Evolutionary conservation across 2,888 invertebrate genomes (phyloP), one percentile per base, ranked within the genome.

Genomic region (Gastrophysa polygoni): DNA sequence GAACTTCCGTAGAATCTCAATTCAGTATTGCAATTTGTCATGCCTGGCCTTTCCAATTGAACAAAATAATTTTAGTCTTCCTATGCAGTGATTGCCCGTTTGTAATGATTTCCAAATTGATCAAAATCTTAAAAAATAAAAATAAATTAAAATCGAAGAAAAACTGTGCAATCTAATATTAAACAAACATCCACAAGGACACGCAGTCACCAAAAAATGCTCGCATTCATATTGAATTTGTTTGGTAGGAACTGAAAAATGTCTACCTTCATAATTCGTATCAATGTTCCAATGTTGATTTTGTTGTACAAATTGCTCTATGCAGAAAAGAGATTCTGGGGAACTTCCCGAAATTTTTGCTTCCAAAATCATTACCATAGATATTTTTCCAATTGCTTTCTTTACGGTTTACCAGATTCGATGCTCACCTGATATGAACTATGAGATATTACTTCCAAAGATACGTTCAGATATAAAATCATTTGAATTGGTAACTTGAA

Each of bases 1-100:
- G 11, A 38, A 10, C 14, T 38, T 14, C 38, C 10, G n/a, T 24
- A 38, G 38, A 38, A 38, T 38, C 38, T 38, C 38, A 38, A 38
- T 4, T 38, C 38, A 10, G 38, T 38, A 4, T 14, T 38, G 38
- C 38, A 38, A 38, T 38, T 38, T 38, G 38, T 38, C 38, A 38
- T 38, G 38, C 38, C 38, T n/a, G 38, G 38, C 38, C 38, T n/a
- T 38, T 38, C 38, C 38, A 38, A 38, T 38, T 38, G 38, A 38
- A 38, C 11, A n/a, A 38, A 38, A 38, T 38, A 38, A 38, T 38
- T 38, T 38, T 38, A 38, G 38, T 38, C 38, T 38, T 38, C 38
- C 14, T 38, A 4, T 38, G 38, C 38, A 38, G 14, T 38, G 38
- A 38, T n/a, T 14, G 38, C 38, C n/a, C 24, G 7, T 24, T 24